Evolutionary conservation across 1,140 invertebrate species (phyloP), one percentile per base, ranked within the genome.

Genomic region (Ericerus pela): DNA sequence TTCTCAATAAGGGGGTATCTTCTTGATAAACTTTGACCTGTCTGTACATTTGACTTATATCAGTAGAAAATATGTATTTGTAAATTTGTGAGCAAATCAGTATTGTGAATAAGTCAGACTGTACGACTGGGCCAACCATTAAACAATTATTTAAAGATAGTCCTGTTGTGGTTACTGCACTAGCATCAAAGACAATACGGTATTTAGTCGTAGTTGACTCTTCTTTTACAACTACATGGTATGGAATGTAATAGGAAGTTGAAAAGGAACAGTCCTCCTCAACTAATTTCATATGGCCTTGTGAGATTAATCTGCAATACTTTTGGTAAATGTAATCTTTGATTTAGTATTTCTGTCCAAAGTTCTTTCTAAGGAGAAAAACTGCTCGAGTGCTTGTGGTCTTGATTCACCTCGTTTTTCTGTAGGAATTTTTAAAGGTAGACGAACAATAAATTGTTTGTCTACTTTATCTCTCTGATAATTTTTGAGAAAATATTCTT

Each of bases 151-250:
- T 66, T 22, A 67, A 59, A 18, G 62, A 67, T 1, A 56, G 18
- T 28, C 64, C 65, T 3, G 58, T 47, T 11, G 53, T 54, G 6
- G 61, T 60, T 24, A 61, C 60, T 6, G 56, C 55, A 0, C 66
- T 68, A 5, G 63, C 69, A 56, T 72, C 65, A 53, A 72, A 70
- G 1, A 70, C 67, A n/a, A n/a, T 24, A 27, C 67, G 53, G 4
- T 65, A 27, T 47, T 64, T 66, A 1, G 66, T 66, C 0, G 62
- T 67, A 14, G 36, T 20, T 28, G 1, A 12, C 12, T 2, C 33
- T 1, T 12, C 28, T n/a, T 55, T 60, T 0, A 59, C 16, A 0
- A 62, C 54, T 0, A 55, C 27, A 29, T 62, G 57, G 37, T 62
- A 59, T 24, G 61, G 60, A 2, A 58, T 41, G n/a, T 53, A 58